Evolutionary conservation across 2,113 vertebrate species (phyloP).

Genomic region (Melozone crissalis): DNA sequence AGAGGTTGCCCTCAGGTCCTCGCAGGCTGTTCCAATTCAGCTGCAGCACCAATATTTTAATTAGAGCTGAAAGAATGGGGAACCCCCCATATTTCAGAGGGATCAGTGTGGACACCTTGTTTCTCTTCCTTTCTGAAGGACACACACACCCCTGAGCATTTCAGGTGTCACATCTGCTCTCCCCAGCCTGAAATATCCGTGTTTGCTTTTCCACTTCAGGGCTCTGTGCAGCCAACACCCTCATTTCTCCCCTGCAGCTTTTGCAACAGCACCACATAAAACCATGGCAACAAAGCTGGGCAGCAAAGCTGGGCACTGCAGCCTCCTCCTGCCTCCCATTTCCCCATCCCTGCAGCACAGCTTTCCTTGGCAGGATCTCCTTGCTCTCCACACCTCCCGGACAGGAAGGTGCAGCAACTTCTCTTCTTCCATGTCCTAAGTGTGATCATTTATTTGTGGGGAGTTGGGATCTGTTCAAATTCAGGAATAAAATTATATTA

Average conservation of each 20-base stretch:
- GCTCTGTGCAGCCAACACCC: background rate
- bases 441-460: background rate
- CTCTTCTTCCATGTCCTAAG: background rate
- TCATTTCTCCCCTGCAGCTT: background rate
- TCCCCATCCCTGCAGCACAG: background rate
- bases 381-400: background rate
- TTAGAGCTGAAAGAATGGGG: background rate
- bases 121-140: background rate
- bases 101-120: background rate
- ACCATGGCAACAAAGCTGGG: constrained; percentile 29
- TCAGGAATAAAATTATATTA: no score
- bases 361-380: background rate
- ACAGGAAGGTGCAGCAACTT: background rate
- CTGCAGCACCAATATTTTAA: background rate
- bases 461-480: no score
- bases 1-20: background rate
- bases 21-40: background rate
- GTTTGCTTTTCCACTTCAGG: background rate
- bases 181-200: background rate
- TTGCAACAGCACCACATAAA: background rate
- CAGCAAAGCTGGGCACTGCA: background rate
- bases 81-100: background rate
- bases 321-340: background rate
- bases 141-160: background rate
- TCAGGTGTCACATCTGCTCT: background rate